Conservation (phyloP, 1,140 invertebrate genomes). For the Drosophila repleta region DNA sequence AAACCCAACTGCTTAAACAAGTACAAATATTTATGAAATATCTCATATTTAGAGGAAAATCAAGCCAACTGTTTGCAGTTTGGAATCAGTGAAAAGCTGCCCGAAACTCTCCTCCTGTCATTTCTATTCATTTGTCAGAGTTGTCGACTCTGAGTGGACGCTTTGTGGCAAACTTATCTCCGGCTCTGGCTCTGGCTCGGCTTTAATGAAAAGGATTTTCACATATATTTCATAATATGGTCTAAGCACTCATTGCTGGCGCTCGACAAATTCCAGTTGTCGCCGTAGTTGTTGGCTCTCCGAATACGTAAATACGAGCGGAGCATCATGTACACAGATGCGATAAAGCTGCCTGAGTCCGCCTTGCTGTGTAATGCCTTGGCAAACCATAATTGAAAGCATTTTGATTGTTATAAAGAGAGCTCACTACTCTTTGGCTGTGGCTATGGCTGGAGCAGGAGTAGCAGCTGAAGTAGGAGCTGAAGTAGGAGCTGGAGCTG, state of each 20-base stretch:
- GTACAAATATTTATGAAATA: no score
- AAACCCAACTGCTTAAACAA: no score
- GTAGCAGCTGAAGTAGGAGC: neutral
- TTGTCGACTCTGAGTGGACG: neutral
- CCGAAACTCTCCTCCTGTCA: no score
- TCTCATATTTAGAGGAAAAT: no score
- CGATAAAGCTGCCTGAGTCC: neutral
- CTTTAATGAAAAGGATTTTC: neutral
- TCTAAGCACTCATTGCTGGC: neutral
- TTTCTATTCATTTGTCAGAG: no score
- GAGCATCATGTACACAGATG: no score
- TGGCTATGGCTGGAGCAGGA: neutral
- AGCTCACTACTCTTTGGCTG: neutral
- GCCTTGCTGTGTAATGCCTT: neutral
- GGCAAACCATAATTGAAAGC: slow-evolving; percentile 10
- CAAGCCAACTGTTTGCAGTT: no score
- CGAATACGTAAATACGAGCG: neutral
- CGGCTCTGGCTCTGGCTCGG: neutral
- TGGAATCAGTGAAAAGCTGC: no score
- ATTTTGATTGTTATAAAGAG: neutral
- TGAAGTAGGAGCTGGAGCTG: neutral
- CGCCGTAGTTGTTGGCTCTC: neutral
- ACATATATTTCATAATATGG: neutral
- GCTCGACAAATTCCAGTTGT: neutral
- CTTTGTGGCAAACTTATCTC: neutral